phyloP scores from a whole-genome alignment of 1,140 invertebrate species.

The Brachionus rubens region DNA sequence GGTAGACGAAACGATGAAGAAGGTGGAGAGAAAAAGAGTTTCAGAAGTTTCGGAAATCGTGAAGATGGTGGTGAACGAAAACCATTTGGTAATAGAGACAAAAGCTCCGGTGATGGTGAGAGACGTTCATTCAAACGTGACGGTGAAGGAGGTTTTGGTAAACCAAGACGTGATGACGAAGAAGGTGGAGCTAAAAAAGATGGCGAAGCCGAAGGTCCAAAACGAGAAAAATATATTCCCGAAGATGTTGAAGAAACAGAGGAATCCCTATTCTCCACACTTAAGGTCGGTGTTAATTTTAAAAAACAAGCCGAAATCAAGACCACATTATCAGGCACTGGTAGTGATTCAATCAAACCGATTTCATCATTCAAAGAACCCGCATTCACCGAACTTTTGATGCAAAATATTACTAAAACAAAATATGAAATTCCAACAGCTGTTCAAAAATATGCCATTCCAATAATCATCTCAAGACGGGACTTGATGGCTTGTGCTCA shows the following conservation, averaged over 20 bases:
- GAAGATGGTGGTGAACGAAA: background rate
- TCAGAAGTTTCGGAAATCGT: background rate
- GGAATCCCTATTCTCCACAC: background rate
- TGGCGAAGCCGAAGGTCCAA: background rate
- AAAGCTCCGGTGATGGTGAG: conserved; percentile 6
- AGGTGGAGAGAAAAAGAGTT: background rate
- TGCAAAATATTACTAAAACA: conserved; percentile 75
- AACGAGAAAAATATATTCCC: conserved; percentile 30
- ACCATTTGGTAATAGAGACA: background rate
- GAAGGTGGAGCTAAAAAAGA: background rate
- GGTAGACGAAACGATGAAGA: background rate
- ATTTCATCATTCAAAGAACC: conserved; percentile 71
- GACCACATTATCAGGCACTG: background rate
- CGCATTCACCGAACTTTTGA: conserved; percentile 67
- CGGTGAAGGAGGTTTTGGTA: conserved; percentile 12
- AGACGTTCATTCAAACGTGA: background rate
- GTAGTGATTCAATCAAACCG: conserved; percentile 50
- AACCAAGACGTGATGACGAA: background rate
- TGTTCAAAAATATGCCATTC: conserved; percentile 84
- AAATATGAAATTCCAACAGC: conserved; percentile 84
- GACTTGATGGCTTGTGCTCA: conserved; percentile 96
- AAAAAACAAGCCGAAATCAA: background rate
- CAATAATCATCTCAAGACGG: conserved; percentile 71
- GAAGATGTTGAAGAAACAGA: background rate
- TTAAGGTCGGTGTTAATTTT: conserved; percentile 9